phyloP scores from a whole-genome alignment of 2,888 invertebrate genomes.

The Drosophila meridiana region DNA sequence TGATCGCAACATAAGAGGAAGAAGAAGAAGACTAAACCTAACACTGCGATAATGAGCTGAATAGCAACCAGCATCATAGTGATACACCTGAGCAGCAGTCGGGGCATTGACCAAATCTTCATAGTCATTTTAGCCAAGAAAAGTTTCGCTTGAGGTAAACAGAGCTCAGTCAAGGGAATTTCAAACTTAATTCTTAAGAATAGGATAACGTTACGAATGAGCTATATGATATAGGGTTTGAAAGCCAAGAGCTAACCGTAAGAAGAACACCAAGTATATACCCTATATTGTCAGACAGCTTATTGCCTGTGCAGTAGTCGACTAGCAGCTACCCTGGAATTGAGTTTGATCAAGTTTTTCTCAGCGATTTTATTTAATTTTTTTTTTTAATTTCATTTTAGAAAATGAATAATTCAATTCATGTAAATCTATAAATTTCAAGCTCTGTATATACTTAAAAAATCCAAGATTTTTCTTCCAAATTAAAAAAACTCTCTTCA shows the following conservation, averaged over 20 bases:
- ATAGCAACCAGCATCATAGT: conserved; percentile 4
- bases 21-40: conserved; percentile 5
- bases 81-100: conserved; percentile 5
- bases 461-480: background rate
- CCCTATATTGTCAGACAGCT: background rate
- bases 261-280: too few relatives aligned
- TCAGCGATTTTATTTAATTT: background rate
- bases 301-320: background rate
- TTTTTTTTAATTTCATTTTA: too few relatives aligned
- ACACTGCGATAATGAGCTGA: conserved; percentile 32
- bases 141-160: background rate
- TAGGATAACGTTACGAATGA: background rate
- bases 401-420: too few relatives aligned
- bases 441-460: background rate
- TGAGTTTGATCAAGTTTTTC: background rate
- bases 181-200: background rate
- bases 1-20: conserved; percentile 30
- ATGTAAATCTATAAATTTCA: too few relatives aligned
- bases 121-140: background rate
- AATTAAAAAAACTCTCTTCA: too few relatives aligned
- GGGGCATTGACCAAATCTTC: conserved; percentile 19
- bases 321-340: background rate
- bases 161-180: background rate
- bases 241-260: background rate
- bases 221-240: background rate